Evolutionary conservation across 1,140 invertebrate genomes (phyloP).

Genomic region (Araneus ventricosus): DNA sequence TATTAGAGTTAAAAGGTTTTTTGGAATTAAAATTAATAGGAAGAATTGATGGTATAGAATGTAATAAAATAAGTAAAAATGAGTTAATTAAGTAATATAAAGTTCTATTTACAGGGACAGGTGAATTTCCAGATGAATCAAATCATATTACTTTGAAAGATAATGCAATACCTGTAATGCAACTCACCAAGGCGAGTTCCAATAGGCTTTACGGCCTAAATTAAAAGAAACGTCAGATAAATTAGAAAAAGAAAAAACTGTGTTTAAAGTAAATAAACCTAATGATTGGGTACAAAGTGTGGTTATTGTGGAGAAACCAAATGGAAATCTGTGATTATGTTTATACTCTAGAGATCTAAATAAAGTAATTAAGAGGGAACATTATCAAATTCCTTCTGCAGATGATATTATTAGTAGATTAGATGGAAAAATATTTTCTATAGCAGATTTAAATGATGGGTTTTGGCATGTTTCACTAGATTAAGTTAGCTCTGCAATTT

Average conservation of each 20-base stretch:
- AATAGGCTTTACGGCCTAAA: conserved; percentile 44
- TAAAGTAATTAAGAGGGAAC: too few relatives aligned
- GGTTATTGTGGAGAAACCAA: too few relatives aligned
- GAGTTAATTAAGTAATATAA: too few relatives aligned
- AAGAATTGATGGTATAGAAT: too few relatives aligned
- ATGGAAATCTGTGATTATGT: conserved; percentile 73
- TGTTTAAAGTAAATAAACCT: conserved; percentile 78
- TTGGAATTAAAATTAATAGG: conserved; percentile 23
- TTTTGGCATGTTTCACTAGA: conserved; percentile 38
- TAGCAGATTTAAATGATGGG: too few relatives aligned
- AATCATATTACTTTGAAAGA: too few relatives aligned
- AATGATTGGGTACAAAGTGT: conserved; percentile 74
- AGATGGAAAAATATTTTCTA: too few relatives aligned
- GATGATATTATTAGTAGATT: too few relatives aligned
- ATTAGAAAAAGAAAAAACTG: conserved; percentile 76
- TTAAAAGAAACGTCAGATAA: conserved; percentile 75
- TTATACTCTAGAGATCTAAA: conserved; percentile 76
- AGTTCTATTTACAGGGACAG: too few relatives aligned
- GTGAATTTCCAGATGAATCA: too few relatives aligned
- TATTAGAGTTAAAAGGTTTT: conserved; percentile 12
- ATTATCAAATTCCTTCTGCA: too few relatives aligned
- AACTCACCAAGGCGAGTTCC: conserved; percentile 68
- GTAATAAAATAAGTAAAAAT: too few relatives aligned
- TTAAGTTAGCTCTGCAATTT: conserved; percentile 25
- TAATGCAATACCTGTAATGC: conserved; percentile 46